Base-by-base conservation (phyloP, 2,113 vertebrate genomes). In the Alethe castanea region DNA sequence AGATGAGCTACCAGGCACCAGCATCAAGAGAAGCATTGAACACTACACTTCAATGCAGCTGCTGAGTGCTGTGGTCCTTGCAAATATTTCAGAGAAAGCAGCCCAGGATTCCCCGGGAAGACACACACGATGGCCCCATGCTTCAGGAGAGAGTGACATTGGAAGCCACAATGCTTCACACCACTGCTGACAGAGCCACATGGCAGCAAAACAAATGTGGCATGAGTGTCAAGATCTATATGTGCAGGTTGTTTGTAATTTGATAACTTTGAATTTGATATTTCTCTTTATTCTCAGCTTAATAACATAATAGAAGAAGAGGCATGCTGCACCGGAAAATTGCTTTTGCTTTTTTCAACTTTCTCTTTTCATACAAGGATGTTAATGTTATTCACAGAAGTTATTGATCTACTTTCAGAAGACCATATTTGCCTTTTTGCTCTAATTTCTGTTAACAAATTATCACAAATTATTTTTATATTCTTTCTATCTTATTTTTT, bases 61-160 rank as follows among this genome's bases (percentile, higher is more conserved):
- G 31, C 2, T 67, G 70, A n/a, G 25, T 86, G 23, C 54, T 56
- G 33, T 67, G 40, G 12, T 56, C 42, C n/a, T 65, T 19, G 35
- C 10, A 65, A 33, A 8, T 26, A 73, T n/a, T 33, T 80, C 50
- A 69, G 47, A 59, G 50, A 65, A 91, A 50, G 2, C 18, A 77
- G 20, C 4, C 10, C 17, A 13, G 38, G 76, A 67, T 33, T 72
- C 19, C 19, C 5, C n/a, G 8, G 3, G 29, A 80, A 44, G 48
- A 69, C 20, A 60, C 0, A 0, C 0, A 2, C n/a, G 24, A 31
- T 38, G 36, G 35, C 15, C 40, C 57, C 12, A 9, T 5, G 22
- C 17, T 26, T 48, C 31, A 33, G 26, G 14, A 88, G 61, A 71
- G 13, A 33, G 48, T 6, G 29, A n/a, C 19, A 50, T 40, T 2